Base-by-base conservation (phyloP, 2,888 invertebrate species). In the Tiphia femorata region DNA sequence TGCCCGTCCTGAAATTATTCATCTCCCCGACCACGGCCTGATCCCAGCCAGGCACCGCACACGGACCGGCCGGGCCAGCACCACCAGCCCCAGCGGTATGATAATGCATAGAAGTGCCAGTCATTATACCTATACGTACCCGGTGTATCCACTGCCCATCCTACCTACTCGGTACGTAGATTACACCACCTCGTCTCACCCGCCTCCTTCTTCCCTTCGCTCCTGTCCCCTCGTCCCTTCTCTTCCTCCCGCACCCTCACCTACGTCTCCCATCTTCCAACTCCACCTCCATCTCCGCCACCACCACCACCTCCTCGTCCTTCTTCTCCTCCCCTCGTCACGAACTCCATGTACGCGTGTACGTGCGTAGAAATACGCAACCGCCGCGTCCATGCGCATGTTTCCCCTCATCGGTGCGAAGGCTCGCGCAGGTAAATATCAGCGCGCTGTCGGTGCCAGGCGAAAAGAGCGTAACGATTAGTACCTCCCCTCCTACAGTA, bases 71-170 rank as follows among this genome's bases (percentile, higher is more conserved):
- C 73, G 71, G 64, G 53, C 67, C 66, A 64, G 69, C 65, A 71
- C 72, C 50, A 58, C 66, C 70, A 62, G 62, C 69, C 63, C 69
- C 72, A 69, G 72, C 69, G 75, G 76, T 78, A 81, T 77, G 80
- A 81, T 82, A 82, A 82, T 82, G 80, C 79, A 82, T 82, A 81
- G 79, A 82, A 82, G 81, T 82, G 81, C 80, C 80, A 80, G 80
- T 81, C 80, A 82, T 82, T 82, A 81, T 80, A 76, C 70, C 66
- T 67, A 67, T 74, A 63, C 72, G 64, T 64, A 68, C 65, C 58
- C 64, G 54, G 61, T 67, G 60, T 71, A 64, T 69, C 57, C 59
- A 64, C 56, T 56, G 60, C 57, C 63, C 60, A 65, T 65, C 67
- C 69, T 65, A 70, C 63, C 65, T 68, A 62, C 64, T 65, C 56